Percentiles rank a stretch among this genome's conserved stretches.
These are phyloP conservation scores for Musca vetustissima DNA, from an alignment of 1,140 invertebrate genomes.

Conservation along the genomic window DNA sequence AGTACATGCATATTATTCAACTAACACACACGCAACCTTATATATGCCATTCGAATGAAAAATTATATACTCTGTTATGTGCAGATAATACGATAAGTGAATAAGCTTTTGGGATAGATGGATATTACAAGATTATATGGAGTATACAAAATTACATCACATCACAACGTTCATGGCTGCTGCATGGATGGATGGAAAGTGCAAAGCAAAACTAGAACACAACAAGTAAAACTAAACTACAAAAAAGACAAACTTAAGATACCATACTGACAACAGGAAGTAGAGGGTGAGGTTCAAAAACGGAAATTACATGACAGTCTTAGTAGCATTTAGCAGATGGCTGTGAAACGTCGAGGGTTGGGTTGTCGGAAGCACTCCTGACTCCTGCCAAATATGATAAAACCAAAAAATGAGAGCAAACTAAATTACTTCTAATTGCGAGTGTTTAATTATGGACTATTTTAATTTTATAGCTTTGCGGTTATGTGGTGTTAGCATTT, in stretches of 20 bases:
- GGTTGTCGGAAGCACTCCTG: neutral
- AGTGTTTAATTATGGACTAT: conserved; percentile 56
- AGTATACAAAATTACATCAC: conserved; percentile 8
- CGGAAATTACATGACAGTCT: neutral
- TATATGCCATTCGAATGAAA: no score
- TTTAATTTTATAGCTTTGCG: conserved; percentile 53
- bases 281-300: neutral
- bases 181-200: no score
- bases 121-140: conserved; percentile 14
- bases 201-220: no score
- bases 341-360: neutral
- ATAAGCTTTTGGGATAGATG: neutral
- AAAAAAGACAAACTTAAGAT: neutral
- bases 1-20: no score
- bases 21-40: no score
- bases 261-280: neutral
- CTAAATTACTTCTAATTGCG: conserved; percentile 55
- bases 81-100: neutral
- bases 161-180: no score
- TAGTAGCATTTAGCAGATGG: neutral
- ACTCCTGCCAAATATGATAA: neutral
- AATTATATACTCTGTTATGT: neutral
- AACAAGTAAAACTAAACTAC: no score
- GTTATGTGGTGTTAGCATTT: conserved; percentile 23
- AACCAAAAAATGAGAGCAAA: conserved; percentile 35